phyloP scores from a whole-genome alignment of 23 tunicate species.

The Ascidia mentula region DNA sequence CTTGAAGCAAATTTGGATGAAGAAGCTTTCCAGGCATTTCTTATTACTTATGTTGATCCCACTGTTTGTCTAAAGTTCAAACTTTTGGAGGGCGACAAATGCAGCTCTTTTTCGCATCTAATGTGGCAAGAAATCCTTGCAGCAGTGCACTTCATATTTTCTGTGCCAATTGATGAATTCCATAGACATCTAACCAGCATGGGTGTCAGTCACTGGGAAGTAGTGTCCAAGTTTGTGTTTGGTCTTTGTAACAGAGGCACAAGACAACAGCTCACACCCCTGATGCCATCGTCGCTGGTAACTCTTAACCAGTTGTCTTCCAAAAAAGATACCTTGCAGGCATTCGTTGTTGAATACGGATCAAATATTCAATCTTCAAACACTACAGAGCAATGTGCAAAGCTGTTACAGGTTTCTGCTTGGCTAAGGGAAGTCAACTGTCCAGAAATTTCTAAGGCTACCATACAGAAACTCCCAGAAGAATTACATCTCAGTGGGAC shows the following conservation, averaged over 20 bases:
- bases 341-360: neutral
- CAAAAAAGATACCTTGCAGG: neutral
- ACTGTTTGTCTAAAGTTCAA: neutral
- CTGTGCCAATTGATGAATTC: conserved; percentile 3
- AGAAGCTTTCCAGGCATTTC: conserved; percentile 9
- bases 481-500: neutral
- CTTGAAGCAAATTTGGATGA: neutral
- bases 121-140: conserved; percentile 18
- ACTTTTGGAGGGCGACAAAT: conserved; percentile 13
- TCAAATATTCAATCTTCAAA: too few species aligned
- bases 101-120: conserved; percentile 7
- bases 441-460: neutral
- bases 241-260: neutral
- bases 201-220: conserved; percentile 11
- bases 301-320: neutral
- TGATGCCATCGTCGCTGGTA: neutral
- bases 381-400: neutral
- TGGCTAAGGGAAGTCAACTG: neutral
- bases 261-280: neutral
- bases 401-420: neutral
- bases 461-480: neutral
- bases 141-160: conserved; percentile 6
- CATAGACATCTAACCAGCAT: neutral
- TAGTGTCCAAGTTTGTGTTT: conserved; percentile 10
- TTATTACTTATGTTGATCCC: neutral